A percentile compares a stretch with the other conserved stretches of the same genome.
These are phyloP conservation scores for Thrips palmi DNA, from an alignment of 1,140 invertebrate genomes.

Conservation along the genomic window DNA sequence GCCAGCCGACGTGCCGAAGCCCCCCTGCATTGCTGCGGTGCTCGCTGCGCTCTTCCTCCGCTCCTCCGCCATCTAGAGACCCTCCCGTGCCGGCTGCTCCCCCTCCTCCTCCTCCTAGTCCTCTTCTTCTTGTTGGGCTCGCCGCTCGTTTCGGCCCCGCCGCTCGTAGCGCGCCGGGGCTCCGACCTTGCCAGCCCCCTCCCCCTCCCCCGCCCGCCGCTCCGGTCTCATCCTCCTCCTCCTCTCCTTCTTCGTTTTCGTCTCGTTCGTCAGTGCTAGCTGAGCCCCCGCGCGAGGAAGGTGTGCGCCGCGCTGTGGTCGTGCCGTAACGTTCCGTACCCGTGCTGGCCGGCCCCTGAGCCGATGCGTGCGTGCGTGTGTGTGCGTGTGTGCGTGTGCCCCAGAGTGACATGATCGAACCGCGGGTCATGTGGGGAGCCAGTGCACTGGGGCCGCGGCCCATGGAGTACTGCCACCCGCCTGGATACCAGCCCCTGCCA, in stretches of 20 bases:
- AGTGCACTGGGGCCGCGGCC: too few species aligned
- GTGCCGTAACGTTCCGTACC: neutral
- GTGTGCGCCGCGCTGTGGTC: neutral
- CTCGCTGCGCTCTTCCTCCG: neutral
- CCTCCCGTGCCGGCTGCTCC: neutral
- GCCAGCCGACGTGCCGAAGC: slow-evolving; percentile 11
- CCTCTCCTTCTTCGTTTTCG: neutral
- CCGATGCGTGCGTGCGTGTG: too few species aligned
- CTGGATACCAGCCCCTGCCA: too few species aligned
- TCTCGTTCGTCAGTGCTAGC: slow-evolving; percentile 1
- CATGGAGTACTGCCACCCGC: too few species aligned
- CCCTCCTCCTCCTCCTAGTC: neutral
- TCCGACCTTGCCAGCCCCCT: slow-evolving; percentile 1
- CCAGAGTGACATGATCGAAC: too few species aligned
- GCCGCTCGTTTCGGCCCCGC: too few species aligned
- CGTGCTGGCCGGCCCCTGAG: neutral
- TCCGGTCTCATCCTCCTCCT: slow-evolving; percentile 2
- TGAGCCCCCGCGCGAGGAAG: neutral
- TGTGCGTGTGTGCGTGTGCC: too few species aligned
- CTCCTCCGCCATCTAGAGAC: neutral
- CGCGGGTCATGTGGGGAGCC: too few species aligned
- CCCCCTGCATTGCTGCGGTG: neutral
- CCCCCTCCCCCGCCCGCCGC: neutral
- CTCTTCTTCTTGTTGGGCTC: neutral
- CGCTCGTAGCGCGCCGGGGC: neutral